phyloP scores from a whole-genome alignment of 2,888 invertebrate species.

The Epinotia nisella region DNA sequence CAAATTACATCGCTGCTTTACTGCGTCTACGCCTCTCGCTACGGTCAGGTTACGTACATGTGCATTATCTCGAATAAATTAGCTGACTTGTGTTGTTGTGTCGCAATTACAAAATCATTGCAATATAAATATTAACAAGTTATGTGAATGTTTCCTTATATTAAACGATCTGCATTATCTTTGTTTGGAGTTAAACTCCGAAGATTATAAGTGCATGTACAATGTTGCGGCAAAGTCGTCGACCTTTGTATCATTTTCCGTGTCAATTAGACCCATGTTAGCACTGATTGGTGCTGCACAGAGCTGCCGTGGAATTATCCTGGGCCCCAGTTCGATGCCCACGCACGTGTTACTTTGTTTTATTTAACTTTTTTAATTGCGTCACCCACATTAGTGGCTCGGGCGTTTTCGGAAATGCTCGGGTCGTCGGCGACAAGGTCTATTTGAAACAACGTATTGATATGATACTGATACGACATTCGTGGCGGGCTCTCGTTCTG shows the following conservation, averaged over 20 bases:
- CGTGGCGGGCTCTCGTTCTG: not conserved
- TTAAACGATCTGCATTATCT: slow-evolving; percentile 7
- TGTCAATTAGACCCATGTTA: slow-evolving; percentile 42
- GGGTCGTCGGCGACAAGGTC: slow-evolving; percentile 36
- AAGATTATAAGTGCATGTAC: slow-evolving; percentile 5
- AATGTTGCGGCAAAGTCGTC: slow-evolving; percentile 33
- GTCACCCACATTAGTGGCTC: slow-evolving; percentile 65
- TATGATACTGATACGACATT: not conserved
- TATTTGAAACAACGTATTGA: not conserved
- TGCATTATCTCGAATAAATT: slow-evolving; percentile 72
- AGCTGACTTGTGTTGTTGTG: slow-evolving; percentile 64
- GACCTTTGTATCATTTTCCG: slow-evolving; percentile 43
- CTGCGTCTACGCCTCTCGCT: slow-evolving; percentile 59
- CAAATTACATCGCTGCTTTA: slow-evolving; percentile 62
- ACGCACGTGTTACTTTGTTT: slow-evolving; percentile 68
- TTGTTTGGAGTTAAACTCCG: not conserved
- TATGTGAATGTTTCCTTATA: slow-evolving; percentile 32
- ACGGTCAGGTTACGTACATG: slow-evolving; percentile 63
- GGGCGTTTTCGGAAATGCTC: slow-evolving; percentile 49
- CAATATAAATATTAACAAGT: slow-evolving; percentile 39
- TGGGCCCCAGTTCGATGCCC: slow-evolving; percentile 57
- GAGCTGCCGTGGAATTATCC: slow-evolving; percentile 39
- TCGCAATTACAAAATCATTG: slow-evolving; percentile 59
- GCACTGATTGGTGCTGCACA: slow-evolving; percentile 41
- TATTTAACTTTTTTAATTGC: slow-evolving; percentile 75